These are phyloP conservation scores for Vanessa tameamea DNA, from an alignment of 1,140 invertebrate species.

Conservation along the genomic window DNA sequence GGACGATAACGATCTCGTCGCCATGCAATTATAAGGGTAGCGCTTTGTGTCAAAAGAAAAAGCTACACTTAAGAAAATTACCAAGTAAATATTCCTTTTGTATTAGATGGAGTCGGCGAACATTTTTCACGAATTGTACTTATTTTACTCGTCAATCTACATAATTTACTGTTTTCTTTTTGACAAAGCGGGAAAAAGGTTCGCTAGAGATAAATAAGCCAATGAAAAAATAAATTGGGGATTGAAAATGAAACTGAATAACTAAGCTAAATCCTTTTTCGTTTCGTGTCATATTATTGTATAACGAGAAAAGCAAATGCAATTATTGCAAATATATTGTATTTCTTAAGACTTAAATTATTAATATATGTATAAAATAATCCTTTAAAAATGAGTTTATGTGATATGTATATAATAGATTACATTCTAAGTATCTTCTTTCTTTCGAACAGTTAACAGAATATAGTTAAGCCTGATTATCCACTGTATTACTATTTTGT, in stretches of 20 bases:
- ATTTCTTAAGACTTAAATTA: no score
- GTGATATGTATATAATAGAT: no score
- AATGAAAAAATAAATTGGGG: slow-evolving; percentile 31
- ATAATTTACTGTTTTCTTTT: slow-evolving; percentile 36
- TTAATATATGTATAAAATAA: no score
- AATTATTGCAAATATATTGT: no score
- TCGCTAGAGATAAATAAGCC: slow-evolving; percentile 29
- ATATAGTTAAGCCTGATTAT: no score
- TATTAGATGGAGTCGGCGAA: slow-evolving; percentile 40
- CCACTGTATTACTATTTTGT: no score
- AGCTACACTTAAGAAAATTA: slow-evolving; percentile 65
- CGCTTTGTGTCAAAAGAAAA: slow-evolving; percentile 62
- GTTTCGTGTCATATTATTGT: not conserved
- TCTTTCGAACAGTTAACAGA: no score
- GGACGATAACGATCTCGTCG: slow-evolving; percentile 64
- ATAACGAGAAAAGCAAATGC: no score
- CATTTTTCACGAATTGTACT: slow-evolving; percentile 40
- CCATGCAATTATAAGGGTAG: slow-evolving; percentile 64
- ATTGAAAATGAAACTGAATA: slow-evolving; percentile 28
- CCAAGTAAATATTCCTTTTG: slow-evolving; percentile 57
- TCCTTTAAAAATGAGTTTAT: no score
- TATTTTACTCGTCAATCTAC: slow-evolving; percentile 38
- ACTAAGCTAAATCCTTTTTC: slow-evolving; percentile 2
- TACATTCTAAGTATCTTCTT: no score
- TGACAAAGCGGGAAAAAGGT: slow-evolving; percentile 36